Evolutionary conservation across 2,797 vertebrate species (phyloP).

Genomic region (Rhinichthys osculus): DNA sequence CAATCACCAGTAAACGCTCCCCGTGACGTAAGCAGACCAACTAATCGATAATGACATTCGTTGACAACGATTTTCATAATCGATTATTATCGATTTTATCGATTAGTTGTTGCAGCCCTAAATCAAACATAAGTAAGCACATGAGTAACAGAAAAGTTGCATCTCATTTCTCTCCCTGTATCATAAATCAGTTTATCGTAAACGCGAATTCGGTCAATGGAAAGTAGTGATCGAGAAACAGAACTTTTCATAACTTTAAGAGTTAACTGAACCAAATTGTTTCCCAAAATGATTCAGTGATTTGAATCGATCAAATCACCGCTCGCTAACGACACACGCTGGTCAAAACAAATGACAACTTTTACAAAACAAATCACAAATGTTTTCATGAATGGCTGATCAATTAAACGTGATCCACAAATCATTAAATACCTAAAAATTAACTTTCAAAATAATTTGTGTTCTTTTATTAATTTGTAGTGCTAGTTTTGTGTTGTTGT

Average conservation of each 20-base stretch:
- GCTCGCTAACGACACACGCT: background rate
- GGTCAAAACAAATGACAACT: background rate
- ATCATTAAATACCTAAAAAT: background rate
- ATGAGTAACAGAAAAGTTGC: background rate
- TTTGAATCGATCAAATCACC: background rate
- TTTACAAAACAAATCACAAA: background rate
- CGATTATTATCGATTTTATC: no score
- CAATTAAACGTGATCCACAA: background rate
- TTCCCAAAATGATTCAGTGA: background rate
- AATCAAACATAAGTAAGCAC: background rate
- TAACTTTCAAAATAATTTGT: background rate
- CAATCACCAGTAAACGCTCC: no score
- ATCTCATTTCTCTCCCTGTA: background rate
- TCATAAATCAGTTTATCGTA: background rate
- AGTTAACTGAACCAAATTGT: background rate
- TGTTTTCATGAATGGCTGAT: background rate
- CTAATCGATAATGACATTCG: no score
- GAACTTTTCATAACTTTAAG: no score
- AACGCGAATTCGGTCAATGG: background rate
- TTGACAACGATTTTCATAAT: no score
- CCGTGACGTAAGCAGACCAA: no score
- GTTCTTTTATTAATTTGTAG: background rate
- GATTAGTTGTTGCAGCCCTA: no score
- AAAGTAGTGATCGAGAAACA: background rate
- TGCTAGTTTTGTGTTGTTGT: background rate